Base-by-base conservation (phyloP, 2,797 vertebrate genomes). In the Prunella strophiata region DNA sequence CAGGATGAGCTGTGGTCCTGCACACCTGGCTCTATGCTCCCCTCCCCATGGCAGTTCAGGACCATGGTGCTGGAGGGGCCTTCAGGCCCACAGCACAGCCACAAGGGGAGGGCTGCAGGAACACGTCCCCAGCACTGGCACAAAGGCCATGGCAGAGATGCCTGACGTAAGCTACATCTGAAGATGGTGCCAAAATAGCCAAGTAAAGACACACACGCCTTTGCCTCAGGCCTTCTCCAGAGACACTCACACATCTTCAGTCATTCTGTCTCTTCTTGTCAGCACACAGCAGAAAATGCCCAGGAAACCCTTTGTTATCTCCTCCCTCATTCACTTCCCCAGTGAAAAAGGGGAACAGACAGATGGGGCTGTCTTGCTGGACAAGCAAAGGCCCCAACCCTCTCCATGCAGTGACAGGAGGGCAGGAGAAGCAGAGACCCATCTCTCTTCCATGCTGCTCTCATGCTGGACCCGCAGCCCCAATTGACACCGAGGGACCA, bases 201-300 rank as follows among this genome's bases (percentile, higher is more conserved):
- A 52, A 63, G 63, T 70, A 85, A 76, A 91, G 78, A 79, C 66
- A 40, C 25, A 50, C 91, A 66, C 63, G 17, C 94, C 89, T 84
- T 80, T 80, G 91, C 96, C 89, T 85, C 74, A 36, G 94, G 92
- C 91, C 29, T 29, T 55, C 73, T 86, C 26, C 73, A 91, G 82
- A 89, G 62, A 68, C 4, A 3, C 38, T 86, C 66, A 70, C 18
- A 38, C 38, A 14, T 73, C 66, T 66, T 83, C 83, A 91, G 70
- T 75, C 88, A 85, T 87, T 81, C 89, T 57, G 74, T 72, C 68
- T 43, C 40, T 51, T 61, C 57, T 88, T 2, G 4, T 93, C 79
- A 92, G 91, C 73, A 89, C 63, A 29, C 25, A 84, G 40, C 80
- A 96, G 74, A 85, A 95, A 80, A 71, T 76, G 42, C 87, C 61